A percentile compares a stretch with the other conserved stretches of the same genome.
Evolutionary conservation across 35 echinoderm and acorn worm species (phyloP).

Genomic region (Apostichopus japonicus): DNA sequence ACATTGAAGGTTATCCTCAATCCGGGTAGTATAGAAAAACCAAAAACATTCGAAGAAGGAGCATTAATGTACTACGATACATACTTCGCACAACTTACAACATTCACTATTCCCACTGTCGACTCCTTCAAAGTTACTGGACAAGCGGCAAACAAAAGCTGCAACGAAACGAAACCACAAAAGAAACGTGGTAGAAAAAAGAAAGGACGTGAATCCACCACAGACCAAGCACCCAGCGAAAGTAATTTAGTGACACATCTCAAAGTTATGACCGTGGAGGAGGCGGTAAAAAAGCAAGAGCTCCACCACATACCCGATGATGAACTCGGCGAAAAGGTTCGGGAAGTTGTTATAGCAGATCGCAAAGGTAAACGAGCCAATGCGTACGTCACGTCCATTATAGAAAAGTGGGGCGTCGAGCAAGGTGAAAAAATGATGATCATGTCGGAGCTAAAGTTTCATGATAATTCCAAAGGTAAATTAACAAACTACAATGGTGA

Average conservation of each 20-base stretch:
- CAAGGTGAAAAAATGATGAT: slow-evolving; percentile 7
- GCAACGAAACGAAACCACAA: neutral
- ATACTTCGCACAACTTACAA: slow-evolving; percentile 7
- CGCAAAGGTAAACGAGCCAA: slow-evolving; percentile 37
- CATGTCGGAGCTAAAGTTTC: neutral
- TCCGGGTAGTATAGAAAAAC: neutral
- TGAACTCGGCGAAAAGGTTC: neutral
- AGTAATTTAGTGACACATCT: neutral
- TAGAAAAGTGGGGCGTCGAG: slow-evolving; percentile 22
- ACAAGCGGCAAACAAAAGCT: neutral
- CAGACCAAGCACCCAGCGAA: neutral
- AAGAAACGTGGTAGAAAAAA: neutral
- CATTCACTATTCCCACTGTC: slow-evolving; percentile 5
- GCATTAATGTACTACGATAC: slow-evolving; percentile 16
- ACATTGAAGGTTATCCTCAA: slow-evolving; percentile 1
- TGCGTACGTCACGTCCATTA: neutral
- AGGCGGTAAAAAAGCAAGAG: neutral
- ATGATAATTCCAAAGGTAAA: neutral
- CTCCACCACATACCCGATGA: slow-evolving; percentile 30
- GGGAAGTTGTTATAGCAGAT: neutral
- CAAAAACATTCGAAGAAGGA: neutral
- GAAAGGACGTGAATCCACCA: neutral
- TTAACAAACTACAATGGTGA: slow-evolving; percentile 35
- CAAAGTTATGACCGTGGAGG: neutral
- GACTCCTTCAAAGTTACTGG: neutral